Base-by-base conservation (phyloP, 2,888 invertebrate genomes). In the Pseudococcus viburni region DNA sequence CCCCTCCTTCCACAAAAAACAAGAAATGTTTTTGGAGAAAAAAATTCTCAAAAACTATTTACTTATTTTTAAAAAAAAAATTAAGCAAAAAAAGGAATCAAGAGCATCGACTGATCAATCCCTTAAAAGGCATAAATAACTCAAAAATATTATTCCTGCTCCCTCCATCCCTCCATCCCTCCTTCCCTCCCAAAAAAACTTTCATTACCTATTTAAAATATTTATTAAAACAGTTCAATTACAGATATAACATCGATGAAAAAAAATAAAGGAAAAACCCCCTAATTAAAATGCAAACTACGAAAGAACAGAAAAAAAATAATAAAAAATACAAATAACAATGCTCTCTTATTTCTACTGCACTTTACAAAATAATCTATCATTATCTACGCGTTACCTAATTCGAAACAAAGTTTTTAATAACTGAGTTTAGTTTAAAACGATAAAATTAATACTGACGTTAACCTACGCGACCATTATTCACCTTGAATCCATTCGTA, bases 221-320 rank as follows among this genome's bases (percentile, higher is more conserved):
- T n/a, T 80, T 80, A 80, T 80, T 80, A 22, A 80, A 80, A 80
- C 80, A 80, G 80, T 80, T 80, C 46, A 80, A 80, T 80, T 80
- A 80, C n/a, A 80, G n/a, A 12, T 80, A 80, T n/a, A 80, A 80
- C 80, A 80, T 80, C 80, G 42, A 80, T 80, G 80, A 80, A 39
- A 80, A 80, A 80, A 80, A 33, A 73, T 17, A 73, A 73, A 73
- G 17, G 12, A 73, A 73, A 73, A 73, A 15, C 26, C 26, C 5
- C n/a, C 80, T 80, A 80, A 42, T 80, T 42, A 80, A 80, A 80
- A 80, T 80, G 80, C 80, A 80, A 80, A 80, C 80, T 80, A 80
- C 80, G 80, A 80, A 80, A 80, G 80, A 80, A 80, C 80, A 80
- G 42, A 80, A 42, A 42, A 80, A 80, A 80, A 33, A 33, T 33